phyloP scores from a whole-genome alignment of 1,140 invertebrate species.

The Choristoneura fumiferana region DNA sequence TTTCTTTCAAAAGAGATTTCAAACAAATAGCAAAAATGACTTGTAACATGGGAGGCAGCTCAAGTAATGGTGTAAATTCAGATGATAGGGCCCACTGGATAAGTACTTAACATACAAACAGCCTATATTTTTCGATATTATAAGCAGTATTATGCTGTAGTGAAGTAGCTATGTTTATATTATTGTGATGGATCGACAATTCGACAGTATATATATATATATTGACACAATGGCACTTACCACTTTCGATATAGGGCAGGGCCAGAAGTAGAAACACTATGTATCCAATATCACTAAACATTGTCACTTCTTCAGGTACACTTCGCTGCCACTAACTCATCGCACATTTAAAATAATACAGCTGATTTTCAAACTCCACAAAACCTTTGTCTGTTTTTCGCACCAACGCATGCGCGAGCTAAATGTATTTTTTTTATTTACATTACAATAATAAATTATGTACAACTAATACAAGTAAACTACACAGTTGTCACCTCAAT shows the following conservation, averaged over 20 bases:
- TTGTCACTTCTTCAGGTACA: slow-evolving; percentile 75
- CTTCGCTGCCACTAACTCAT: slow-evolving; percentile 75
- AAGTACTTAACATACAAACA: no score
- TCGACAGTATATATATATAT: no score
- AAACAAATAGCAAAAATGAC: no score
- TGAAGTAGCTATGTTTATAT: slow-evolving; percentile 16
- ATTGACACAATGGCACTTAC: slow-evolving; percentile 55
- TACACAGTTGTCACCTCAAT: slow-evolving; percentile 26
- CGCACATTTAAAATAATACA: slow-evolving; percentile 68
- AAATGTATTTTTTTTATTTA: slow-evolving; percentile 76
- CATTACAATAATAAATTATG: slow-evolving; percentile 64
- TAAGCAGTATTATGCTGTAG: background rate
- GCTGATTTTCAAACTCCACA: slow-evolving; percentile 79
- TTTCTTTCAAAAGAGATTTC: no score
- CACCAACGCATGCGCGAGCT: slow-evolving; percentile 75
- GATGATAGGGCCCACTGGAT: no score
- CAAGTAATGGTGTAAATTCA: no score
- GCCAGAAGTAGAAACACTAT: slow-evolving; percentile 78
- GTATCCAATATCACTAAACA: slow-evolving; percentile 81
- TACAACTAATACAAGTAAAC: slow-evolving; percentile 30
- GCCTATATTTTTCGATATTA: background rate
- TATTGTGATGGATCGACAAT: slow-evolving; percentile 22
- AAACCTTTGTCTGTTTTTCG: slow-evolving; percentile 80
- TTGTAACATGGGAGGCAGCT: no score
- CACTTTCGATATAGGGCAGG: slow-evolving; percentile 80